A percentile compares a stretch with the other conserved stretches of the same genome.
Conservation (phyloP, 2,113 vertebrate species). For the Oceanodroma tethys region DNA sequence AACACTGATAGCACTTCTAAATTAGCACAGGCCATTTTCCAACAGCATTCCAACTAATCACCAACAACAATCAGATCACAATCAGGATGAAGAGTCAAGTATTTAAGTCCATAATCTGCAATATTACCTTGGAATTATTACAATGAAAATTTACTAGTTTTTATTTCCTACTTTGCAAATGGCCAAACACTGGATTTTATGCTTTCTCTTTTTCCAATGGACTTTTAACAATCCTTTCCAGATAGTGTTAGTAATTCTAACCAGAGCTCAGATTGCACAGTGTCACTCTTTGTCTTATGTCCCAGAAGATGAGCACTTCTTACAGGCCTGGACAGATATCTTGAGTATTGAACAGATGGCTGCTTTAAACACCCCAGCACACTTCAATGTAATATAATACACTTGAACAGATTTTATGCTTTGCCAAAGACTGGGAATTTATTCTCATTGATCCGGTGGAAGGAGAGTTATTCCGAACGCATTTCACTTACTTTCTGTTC, state of each 20-base stretch:
- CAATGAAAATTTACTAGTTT: neutral
- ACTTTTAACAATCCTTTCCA: neutral
- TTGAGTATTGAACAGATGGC: neutral
- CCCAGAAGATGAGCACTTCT: neutral
- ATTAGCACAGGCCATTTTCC: neutral
- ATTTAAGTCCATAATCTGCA: neutral
- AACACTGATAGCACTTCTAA: neutral
- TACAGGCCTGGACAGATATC: neutral
- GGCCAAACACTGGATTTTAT: neutral
- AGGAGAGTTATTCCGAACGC: neutral
- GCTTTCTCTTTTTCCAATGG: neutral
- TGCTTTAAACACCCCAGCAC: neutral
- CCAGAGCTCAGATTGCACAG: neutral
- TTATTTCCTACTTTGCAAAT: neutral
- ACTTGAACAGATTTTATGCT: neutral
- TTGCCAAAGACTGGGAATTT: neutral
- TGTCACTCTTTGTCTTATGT: neutral
- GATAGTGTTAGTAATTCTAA: neutral
- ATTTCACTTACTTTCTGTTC: constrained; percentile 89
- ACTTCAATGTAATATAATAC: neutral
- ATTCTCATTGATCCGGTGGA: neutral
- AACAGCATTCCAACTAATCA: neutral
- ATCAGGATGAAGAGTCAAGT: neutral
- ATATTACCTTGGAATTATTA: neutral
- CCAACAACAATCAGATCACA: neutral